A percentile compares a stretch with the other conserved stretches of the same genome.
Evolutionary conservation across 2,113 vertebrate species (phyloP).

Genomic region (Leucopsar rothschildi): DNA sequence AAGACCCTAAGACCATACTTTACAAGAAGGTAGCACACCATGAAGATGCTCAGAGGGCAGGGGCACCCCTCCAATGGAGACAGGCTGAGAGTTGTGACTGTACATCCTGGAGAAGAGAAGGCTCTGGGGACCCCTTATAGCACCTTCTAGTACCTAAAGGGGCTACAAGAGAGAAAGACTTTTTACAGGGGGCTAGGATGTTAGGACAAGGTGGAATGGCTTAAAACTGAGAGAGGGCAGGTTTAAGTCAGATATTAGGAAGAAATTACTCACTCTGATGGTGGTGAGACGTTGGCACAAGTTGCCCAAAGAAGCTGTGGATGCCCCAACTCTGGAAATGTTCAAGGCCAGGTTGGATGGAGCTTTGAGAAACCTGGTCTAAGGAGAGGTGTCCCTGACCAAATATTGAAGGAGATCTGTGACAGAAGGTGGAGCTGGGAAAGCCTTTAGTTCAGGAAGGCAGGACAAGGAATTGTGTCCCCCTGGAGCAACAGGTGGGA

Average conservation of each 20-base stretch:
- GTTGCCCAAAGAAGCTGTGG: background rate
- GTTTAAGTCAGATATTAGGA: background rate
- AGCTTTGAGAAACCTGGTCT: background rate
- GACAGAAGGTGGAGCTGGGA: background rate
- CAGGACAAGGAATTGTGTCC: background rate
- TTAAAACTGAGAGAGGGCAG: background rate
- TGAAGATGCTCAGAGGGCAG: background rate
- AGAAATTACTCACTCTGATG: background rate
- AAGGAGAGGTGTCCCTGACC: background rate
- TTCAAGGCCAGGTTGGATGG: background rate
- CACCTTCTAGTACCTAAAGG: background rate
- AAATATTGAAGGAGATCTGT: background rate
- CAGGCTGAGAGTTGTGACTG: background rate
- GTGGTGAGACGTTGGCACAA: background rate
- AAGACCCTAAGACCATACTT: background rate
- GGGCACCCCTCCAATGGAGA: background rate
- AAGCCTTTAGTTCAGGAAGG: background rate
- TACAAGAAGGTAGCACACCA: background rate
- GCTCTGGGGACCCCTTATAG: background rate
- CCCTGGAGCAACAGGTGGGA: background rate
- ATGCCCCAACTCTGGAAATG: fast-evolving
- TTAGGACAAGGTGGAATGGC: background rate
- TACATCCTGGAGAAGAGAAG: background rate
- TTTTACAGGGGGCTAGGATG: background rate
- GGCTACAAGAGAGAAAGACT: background rate